phyloP scores from a whole-genome alignment of 2,797 vertebrate genomes.

The Enteromius mattozi region DNA sequence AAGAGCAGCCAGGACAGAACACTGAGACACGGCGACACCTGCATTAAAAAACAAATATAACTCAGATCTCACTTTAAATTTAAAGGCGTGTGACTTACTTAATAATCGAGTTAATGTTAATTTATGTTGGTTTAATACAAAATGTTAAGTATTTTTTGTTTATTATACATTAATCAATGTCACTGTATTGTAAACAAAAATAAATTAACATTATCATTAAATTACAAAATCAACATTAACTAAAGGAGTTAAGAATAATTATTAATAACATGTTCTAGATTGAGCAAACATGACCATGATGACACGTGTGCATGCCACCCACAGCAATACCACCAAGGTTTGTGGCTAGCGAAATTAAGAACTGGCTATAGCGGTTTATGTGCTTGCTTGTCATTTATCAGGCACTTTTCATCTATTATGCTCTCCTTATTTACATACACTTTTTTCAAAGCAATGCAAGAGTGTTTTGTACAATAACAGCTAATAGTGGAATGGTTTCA shows the following conservation, averaged over 20 bases:
- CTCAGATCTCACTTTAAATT: background rate
- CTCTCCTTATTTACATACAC: background rate
- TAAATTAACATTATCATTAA: background rate
- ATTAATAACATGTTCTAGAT: background rate
- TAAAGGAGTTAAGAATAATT: background rate
- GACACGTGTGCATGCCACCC: background rate
- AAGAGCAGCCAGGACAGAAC: slow-evolving; percentile 96
- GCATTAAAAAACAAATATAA: slow-evolving; percentile 13
- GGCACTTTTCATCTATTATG: background rate
- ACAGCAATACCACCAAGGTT: background rate
- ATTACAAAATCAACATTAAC: background rate
- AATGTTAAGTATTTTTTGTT: background rate
- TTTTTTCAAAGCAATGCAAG: background rate
- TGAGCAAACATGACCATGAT: background rate
- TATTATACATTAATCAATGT: background rate
- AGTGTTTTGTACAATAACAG: background rate
- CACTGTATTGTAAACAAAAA: background rate
- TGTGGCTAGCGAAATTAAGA: background rate
- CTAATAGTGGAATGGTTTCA: background rate
- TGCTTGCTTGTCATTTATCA: background rate
- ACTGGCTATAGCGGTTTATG: background rate
- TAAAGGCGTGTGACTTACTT: background rate
- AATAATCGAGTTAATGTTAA: background rate
- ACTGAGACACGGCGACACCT: slow-evolving; percentile 95
- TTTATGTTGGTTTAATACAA: background rate